phyloP scores from a whole-genome alignment of 2,888 invertebrate genomes.

The Mythimna ferrago region DNA sequence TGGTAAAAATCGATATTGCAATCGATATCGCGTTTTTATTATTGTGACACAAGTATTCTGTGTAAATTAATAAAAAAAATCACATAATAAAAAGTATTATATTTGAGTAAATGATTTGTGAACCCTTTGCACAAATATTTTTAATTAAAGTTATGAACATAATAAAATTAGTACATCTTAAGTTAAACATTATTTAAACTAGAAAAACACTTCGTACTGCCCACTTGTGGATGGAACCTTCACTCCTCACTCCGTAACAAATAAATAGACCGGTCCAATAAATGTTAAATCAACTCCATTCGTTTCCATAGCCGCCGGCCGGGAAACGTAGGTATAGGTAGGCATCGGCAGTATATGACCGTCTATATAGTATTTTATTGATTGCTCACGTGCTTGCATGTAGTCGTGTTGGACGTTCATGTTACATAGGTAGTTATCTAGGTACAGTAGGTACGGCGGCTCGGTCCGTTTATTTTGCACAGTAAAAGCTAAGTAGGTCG shows the following conservation, averaged over 20 bases:
- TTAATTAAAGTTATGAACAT: neutral
- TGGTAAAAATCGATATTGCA: conserved; percentile 81
- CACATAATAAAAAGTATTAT: neutral
- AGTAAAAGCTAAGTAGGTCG: conserved; percentile 71
- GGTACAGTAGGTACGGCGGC: conserved; percentile 52
- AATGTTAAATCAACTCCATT: conserved; percentile 61
- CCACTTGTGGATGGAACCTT: neutral
- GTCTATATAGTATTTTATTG: conserved; percentile 69
- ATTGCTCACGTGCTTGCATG: conserved; percentile 72
- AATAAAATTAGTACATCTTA: neutral
- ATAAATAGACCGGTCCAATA: conserved; percentile 1
- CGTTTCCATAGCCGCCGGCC: conserved; percentile 64
- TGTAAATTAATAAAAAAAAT: neutral
- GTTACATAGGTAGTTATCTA: conserved; percentile 73
- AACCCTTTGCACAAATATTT: neutral
- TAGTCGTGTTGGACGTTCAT: conserved; percentile 69
- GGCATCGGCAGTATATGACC: conserved; percentile 62
- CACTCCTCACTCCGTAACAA: neutral
- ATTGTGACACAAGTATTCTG: neutral
- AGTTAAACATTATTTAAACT: neutral
- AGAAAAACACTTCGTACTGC: neutral
- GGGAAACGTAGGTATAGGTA: conserved; percentile 47
- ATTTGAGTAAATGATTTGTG: neutral
- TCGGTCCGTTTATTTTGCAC: conserved; percentile 72
- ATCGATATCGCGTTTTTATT: conserved; percentile 53